Percentiles rank a stretch among this genome's conserved stretches.
Conservation (phyloP, 2,797 vertebrate genomes). For the Chloroceryle amazona region DNA sequence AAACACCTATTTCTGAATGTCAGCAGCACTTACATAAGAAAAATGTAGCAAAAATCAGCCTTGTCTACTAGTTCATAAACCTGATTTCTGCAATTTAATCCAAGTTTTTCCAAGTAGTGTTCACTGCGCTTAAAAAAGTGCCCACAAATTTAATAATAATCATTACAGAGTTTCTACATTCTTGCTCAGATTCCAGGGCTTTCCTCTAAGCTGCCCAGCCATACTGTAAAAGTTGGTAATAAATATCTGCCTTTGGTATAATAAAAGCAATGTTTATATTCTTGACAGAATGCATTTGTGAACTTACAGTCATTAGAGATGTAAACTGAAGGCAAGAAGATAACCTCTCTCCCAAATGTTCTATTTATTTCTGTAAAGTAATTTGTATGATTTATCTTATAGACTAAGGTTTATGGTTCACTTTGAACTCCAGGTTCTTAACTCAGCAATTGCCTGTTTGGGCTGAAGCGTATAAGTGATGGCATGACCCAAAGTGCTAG, state of each 20-base stretch:
- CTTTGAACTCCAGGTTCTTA: conserved; percentile 82
- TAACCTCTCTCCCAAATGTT: conserved; percentile 78
- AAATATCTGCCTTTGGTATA: conserved; percentile 72
- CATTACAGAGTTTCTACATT: conserved; percentile 30
- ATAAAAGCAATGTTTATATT: conserved; percentile 76
- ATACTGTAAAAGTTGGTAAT: conserved; percentile 57
- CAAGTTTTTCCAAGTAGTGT: background rate
- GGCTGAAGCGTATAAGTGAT: conserved; percentile 77
- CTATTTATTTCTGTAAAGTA: conserved; percentile 82
- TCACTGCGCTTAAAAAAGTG: background rate
- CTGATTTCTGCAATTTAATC: background rate
- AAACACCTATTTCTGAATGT: conserved; percentile 1
- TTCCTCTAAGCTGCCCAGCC: conserved; percentile 46
- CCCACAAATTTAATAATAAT: background rate
- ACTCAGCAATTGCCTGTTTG: conserved; percentile 77
- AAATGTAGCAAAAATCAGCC: background rate
- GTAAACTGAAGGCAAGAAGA: conserved; percentile 78
- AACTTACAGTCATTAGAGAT: conserved; percentile 81
- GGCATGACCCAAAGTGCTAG: conserved; percentile 75
- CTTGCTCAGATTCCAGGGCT: conserved; percentile 38
- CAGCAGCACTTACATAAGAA: background rate
- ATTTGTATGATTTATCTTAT: conserved; percentile 82
- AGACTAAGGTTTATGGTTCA: conserved; percentile 78
- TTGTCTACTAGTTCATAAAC: background rate
- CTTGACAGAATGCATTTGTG: conserved; percentile 76